Evolutionary conservation across 1,140 invertebrate genomes (phyloP).

Genomic region (Drosophila paulistorum): DNA sequence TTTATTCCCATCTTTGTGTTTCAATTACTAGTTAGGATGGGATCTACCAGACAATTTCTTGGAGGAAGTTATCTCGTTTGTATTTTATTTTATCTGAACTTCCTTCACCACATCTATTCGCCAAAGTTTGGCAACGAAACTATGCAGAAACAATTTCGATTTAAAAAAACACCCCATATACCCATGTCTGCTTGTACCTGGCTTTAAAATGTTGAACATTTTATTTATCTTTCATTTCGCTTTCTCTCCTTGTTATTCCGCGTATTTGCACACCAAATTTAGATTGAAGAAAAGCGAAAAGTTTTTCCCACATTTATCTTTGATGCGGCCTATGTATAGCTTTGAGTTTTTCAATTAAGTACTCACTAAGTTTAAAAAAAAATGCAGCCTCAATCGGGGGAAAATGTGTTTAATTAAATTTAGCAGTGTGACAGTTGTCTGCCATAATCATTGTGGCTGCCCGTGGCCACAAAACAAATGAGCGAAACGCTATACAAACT

Average conservation of each 20-base stretch:
- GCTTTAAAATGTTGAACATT: not conserved
- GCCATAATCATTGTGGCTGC: slow-evolving; percentile 55
- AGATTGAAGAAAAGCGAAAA: slow-evolving; percentile 12
- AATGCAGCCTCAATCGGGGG: slow-evolving; percentile 29
- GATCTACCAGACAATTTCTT: not conserved
- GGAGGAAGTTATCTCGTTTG: not conserved
- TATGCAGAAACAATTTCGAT: slow-evolving; percentile 11
- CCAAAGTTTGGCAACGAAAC: not conserved
- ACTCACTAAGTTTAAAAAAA: not conserved
- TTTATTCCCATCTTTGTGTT: not conserved
- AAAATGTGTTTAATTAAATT: slow-evolving; percentile 72
- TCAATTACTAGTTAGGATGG: not conserved
- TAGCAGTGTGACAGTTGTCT: slow-evolving; percentile 45
- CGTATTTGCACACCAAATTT: slow-evolving; percentile 11
- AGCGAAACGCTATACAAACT: slow-evolving; percentile 49
- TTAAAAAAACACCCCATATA: not conserved
- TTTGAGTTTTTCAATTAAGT: slow-evolving; percentile 40
- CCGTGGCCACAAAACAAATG: slow-evolving; percentile 58
- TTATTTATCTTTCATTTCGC: slow-evolving; percentile 21
- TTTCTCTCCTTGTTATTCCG: not conserved
- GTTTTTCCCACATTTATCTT: not conserved
- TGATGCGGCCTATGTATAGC: not conserved
- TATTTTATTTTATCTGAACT: slow-evolving; percentile 29
- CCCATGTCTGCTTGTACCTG: not conserved
- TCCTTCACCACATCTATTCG: not conserved